Evolutionary conservation across 2,113 vertebrate genomes (phyloP).

Genomic region (Oreocharis arfaki): DNA sequence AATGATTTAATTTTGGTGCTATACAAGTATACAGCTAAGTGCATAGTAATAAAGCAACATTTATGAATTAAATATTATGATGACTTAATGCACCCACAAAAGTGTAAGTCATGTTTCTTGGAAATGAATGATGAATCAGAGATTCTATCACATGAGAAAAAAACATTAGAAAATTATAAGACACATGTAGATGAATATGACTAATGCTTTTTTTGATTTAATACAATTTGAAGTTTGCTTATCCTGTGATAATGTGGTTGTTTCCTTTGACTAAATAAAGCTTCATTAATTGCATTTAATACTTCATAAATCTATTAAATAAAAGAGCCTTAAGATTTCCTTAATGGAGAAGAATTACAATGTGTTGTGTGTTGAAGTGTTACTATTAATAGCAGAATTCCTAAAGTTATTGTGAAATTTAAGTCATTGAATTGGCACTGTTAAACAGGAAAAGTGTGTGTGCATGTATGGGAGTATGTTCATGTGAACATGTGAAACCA

Average conservation of each 20-base stretch:
- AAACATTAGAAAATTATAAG: not conserved
- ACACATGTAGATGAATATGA: not conserved
- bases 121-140: not conserved
- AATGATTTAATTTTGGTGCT: slow-evolving; percentile 16
- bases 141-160: not conserved
- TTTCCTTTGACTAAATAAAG: not conserved
- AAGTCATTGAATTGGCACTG: not conserved
- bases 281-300: not conserved
- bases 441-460: not conserved
- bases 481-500: not conserved
- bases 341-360: not conserved
- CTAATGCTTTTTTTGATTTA: not conserved
- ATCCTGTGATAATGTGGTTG: not conserved
- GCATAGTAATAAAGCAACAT: not conserved
- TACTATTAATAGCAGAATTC: not conserved
- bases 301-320: not conserved
- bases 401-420: not conserved
- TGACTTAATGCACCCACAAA: not conserved
- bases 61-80: slow-evolving; percentile 1
- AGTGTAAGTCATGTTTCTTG: not conserved
- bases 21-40: not conserved
- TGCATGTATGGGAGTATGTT: not conserved
- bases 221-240: not conserved
- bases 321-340: not conserved
- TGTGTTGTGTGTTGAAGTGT: not conserved